Evolutionary conservation across 2,888 invertebrate species (phyloP), one percentile per base, ranked within the genome.

Genomic region (Peribatodes rhomboidaria): DNA sequence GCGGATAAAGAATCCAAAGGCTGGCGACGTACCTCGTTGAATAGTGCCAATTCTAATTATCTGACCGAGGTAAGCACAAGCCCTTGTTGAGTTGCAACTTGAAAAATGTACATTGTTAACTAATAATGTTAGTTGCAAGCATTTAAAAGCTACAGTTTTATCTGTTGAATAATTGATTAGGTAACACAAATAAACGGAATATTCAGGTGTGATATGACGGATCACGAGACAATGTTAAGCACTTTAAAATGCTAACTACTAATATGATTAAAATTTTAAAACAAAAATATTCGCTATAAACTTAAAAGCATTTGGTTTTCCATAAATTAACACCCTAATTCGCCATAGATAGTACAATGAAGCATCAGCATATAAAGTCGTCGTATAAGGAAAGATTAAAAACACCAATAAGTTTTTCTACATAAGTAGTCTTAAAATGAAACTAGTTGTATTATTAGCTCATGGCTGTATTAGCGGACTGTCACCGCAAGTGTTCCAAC

Each of bases 401-500:
- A 41, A 14, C 1, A 16, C 11, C 10, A 11, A 18, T 13, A 42
- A 10, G 20, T 10, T 42, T 41, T 42, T 20, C 42, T 11, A 42
- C 11, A n/a, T 41, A 41, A 2, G 41, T 16, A 27, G 13, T 22
- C 2, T 1, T 22, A 22, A 46, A 22, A 22, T 22, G n/a, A n/a
- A n/a, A n/a, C n/a, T n/a, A n/a, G n/a, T n/a, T 31, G 31, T 16
- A 13, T 31, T 47, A n/a, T n/a, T 35, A 46, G 46, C 39, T 13
- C 42, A 56, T 33, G 44, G 35, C 20, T 47, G 2, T 35, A 55
- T 55, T 49, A 61, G 55, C 33, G 18, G 55, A 31, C 33, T 57
- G 62, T 62, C 56, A 62, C 54, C 41, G 35, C 50, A 52, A 33
- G 56, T 52, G 55, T 52, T 42, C 42, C 20, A 47, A 20, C 52